A percentile compares a stretch with the other conserved stretches of the same genome.
Conservation (phyloP, 2,797 vertebrate genomes). For the Morelia viridis region DNA sequence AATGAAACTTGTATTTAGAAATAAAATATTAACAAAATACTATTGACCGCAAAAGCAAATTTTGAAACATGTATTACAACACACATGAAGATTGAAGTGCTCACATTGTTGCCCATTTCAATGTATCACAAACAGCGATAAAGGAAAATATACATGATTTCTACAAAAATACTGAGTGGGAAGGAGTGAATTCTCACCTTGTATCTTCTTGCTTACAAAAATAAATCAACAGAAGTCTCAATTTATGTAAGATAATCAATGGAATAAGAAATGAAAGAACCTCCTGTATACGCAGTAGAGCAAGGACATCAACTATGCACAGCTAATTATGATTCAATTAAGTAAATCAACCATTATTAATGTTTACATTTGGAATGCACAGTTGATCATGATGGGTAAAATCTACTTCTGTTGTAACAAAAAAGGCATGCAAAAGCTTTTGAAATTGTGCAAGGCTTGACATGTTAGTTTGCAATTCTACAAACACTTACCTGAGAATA, state of each 20-base stretch:
- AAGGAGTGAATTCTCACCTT: neutral
- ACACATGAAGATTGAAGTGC: neutral
- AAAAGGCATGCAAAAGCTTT: neutral
- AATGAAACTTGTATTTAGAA: slow-evolving; percentile 1
- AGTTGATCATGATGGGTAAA: neutral
- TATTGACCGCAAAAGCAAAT: neutral
- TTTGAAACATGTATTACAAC: neutral
- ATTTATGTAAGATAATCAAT: neutral
- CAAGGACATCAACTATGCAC: neutral
- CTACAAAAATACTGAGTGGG: neutral
- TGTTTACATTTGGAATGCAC: neutral
- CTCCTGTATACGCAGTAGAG: neutral
- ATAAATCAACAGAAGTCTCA: neutral
- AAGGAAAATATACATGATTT: neutral
- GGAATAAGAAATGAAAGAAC: neutral
- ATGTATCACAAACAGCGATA: neutral
- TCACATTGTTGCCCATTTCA: neutral
- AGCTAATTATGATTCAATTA: neutral
- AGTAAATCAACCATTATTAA: neutral
- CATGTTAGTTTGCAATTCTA: neutral
- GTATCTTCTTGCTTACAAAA: neutral
- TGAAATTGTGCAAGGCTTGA: neutral
- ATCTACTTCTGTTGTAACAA: neutral
- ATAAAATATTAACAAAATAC: neutral
- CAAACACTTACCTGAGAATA: neutral